Conservation (phyloP, 2,113 vertebrate genomes). For the Axis porcinus region DNA sequence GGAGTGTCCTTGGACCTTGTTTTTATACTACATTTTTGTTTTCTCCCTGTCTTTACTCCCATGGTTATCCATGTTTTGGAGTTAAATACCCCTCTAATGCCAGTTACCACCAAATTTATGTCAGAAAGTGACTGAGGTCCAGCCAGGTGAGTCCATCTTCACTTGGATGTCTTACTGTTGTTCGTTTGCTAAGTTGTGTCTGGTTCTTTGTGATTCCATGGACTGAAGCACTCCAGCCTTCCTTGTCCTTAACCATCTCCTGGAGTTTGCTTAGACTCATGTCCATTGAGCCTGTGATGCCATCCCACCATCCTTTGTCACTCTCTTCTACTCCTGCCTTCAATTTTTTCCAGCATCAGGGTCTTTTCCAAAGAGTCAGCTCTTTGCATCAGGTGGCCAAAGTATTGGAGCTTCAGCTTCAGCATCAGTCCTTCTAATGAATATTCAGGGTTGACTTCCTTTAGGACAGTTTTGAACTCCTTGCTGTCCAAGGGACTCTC, state of each 20-base stretch:
- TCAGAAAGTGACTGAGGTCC: neutral
- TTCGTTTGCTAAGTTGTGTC: neutral
- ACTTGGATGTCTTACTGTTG: neutral
- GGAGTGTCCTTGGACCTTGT: neutral
- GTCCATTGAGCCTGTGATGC: neutral
- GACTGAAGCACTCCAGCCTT: neutral
- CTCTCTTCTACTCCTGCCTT: neutral
- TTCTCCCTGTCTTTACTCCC: neutral
- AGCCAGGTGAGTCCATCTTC: no score
- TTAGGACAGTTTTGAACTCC: neutral
- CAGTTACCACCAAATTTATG: neutral
- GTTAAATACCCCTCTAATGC: neutral
- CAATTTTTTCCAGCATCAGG: neutral
- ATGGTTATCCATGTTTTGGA: neutral
- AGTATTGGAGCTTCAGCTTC: neutral
- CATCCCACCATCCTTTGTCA: neutral
- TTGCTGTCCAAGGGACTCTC: neutral
- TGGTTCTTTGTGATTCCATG: neutral
- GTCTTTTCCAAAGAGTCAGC: neutral
- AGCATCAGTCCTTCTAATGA: neutral
- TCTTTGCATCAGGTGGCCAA: neutral
- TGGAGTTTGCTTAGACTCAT: neutral
- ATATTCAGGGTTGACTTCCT: neutral
- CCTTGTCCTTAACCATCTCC: neutral
- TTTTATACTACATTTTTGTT: neutral